Evolutionary conservation across 1,140 invertebrate genomes (phyloP), one percentile per base, ranked within the genome.

Genomic region (Helicoverpa armigera): DNA sequence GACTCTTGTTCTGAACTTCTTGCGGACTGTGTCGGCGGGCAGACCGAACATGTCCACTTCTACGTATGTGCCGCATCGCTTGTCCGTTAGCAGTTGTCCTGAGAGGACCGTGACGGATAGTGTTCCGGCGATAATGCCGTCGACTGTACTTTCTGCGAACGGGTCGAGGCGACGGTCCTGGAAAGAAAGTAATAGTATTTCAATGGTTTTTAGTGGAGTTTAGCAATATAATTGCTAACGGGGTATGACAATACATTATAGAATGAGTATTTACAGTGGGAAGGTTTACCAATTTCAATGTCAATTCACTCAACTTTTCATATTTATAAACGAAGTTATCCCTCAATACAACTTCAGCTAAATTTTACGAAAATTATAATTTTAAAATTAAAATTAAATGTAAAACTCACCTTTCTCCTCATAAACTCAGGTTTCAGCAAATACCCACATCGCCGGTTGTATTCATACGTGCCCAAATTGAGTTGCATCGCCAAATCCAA

Each of bases 11-110:
- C 98, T 96, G 94, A 99, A 99, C 95, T 98, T 98, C 95, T 99
- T 99, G 51, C 99, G 96, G 13, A 99, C 99, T 0, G 99, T 99
- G 92, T 99, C 99, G 0, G 99, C 99, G 0, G 99, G 99, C 79
- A 99, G 95, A 1, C 99, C 99, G 92, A 99, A 99, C 99, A 99
- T 99, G 90, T 99, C 99, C 43, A 99, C 99, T 94, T 99, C 99
- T 1, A 99, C 98, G 90, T 99, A 99, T 0, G 99, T 99, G 18
- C 99, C 99, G 16, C 98, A 97, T 83, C 99, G 97, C 93, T 99
- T 99, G 88, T 99, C 99, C 2, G 98, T 98, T 65, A 99, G 95
- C 95, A 99, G 99, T 95, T 99, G 99, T 0, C 98, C 97, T 1
- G 97, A 97, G 85, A 98, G 96, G 12, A 99, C 98, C 80, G 98